These are phyloP conservation scores for Serilophus lunatus DNA, from an alignment of 2,113 vertebrate genomes.

Conservation along the genomic window DNA sequence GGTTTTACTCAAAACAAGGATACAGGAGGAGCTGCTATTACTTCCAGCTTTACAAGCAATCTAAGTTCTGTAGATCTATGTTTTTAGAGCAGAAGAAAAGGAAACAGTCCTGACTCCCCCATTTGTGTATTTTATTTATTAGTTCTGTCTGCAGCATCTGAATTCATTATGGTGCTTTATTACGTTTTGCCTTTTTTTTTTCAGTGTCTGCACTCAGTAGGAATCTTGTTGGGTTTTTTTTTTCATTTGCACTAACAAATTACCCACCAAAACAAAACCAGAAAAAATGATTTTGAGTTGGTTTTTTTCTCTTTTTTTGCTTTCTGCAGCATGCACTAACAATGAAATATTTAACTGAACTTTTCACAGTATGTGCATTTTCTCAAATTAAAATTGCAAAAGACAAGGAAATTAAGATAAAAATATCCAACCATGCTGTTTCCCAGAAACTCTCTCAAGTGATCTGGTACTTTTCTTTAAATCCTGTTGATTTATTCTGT, in stretches of 20 bases:
- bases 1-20: background rate
- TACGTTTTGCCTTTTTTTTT: background rate
- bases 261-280: background rate
- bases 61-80: background rate
- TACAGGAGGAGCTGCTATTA: background rate
- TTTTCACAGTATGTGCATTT: background rate
- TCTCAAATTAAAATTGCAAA: constrained; percentile 49
- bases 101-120: background rate
- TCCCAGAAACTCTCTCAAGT: background rate
- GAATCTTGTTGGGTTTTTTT: background rate
- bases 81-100: constrained; percentile 29
- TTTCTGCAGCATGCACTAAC: background rate
- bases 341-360: constrained; percentile 48
- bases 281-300: background rate
- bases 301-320: background rate
- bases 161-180: background rate
- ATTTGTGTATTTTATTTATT: constrained; percentile 26
- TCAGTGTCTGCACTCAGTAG: background rate
- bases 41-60: constrained; percentile 15
- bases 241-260: background rate
- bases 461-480: background rate
- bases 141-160: background rate
- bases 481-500: background rate
- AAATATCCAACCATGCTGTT: background rate
- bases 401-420: constrained; percentile 36